Conservation (phyloP, 2,888 invertebrate genomes). For the Brachyopa scutellaris region DNA sequence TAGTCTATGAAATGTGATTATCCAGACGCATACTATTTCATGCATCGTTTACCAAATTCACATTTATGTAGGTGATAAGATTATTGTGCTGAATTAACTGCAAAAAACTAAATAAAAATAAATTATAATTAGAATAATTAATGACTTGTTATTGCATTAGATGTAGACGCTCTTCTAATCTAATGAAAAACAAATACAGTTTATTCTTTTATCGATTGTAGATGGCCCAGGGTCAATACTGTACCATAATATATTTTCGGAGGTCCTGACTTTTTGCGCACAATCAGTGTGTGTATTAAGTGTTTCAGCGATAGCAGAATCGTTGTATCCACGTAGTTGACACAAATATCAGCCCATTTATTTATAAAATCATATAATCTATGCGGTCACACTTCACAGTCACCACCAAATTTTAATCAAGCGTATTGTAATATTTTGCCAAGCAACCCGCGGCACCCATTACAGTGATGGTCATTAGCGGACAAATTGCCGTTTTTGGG, state of each 20-base stretch:
- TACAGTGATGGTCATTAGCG: too few relatives aligned
- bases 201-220: not conserved
- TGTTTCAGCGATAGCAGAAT: conserved; percentile 1
- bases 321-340: conserved; percentile 5
- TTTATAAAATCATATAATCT: not conserved
- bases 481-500: not conserved
- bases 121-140: not conserved
- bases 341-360: not conserved
- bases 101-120: not conserved
- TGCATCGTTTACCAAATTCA: not conserved
- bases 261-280: conserved; percentile 1
- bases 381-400: conserved; percentile 13
- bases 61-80: not conserved
- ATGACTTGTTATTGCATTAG: conserved; percentile 11
- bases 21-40: not conserved
- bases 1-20: not conserved
- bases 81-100: too few relatives aligned
- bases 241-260: not conserved
- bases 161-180: conserved; percentile 5
- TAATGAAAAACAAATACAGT: not conserved
- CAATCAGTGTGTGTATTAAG: conserved; percentile 4
- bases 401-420: too few relatives aligned
- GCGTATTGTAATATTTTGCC: too few relatives aligned
- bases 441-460: too few relatives aligned
- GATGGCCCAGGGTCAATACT: conserved; percentile 28